These are phyloP conservation scores for Molorchus minor DNA, from an alignment of 2,888 invertebrate species.

Conservation along the genomic window DNA sequence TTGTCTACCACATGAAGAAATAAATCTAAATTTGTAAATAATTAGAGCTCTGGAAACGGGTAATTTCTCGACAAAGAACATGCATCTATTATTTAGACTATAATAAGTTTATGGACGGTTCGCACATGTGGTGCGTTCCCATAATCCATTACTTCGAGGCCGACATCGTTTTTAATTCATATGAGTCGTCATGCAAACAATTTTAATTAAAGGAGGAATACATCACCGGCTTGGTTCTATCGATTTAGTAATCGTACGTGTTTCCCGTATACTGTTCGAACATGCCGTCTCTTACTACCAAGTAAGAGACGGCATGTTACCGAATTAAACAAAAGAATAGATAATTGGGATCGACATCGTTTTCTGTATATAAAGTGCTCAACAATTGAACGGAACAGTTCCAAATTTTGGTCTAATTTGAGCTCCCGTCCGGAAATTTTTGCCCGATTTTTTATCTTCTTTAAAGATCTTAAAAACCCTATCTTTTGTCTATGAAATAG, in stretches of 20 bases:
- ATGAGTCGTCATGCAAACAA: constrained; percentile 48
- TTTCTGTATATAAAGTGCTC: too few species aligned
- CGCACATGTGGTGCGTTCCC: constrained; percentile 51
- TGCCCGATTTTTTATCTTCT: too few species aligned
- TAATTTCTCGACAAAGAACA: constrained; percentile 42
- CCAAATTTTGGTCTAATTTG: too few species aligned
- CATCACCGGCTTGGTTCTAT: constrained; percentile 25
- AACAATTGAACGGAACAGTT: too few species aligned
- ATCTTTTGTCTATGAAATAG: too few species aligned
- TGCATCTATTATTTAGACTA: constrained; percentile 42
- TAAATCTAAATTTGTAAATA: constrained; percentile 45
- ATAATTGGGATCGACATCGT: too few species aligned
- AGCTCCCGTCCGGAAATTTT: too few species aligned
- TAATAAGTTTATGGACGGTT: constrained; percentile 42
- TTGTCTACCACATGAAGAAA: constrained; percentile 31
- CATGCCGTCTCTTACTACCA: too few species aligned
- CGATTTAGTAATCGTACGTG: constrained; percentile 37
- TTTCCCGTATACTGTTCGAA: too few species aligned
- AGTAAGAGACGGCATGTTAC: too few species aligned
- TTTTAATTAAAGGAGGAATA: constrained; percentile 45
- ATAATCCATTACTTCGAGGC: constrained; percentile 48
- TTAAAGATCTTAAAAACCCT: too few species aligned
- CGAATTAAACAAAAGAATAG: too few species aligned
- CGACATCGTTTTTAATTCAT: constrained; percentile 49
- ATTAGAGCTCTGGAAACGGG: constrained; percentile 31